Evolutionary conservation across 2,113 vertebrate genomes (phyloP).

Genomic region (Chaenocephalus aceratus): DNA sequence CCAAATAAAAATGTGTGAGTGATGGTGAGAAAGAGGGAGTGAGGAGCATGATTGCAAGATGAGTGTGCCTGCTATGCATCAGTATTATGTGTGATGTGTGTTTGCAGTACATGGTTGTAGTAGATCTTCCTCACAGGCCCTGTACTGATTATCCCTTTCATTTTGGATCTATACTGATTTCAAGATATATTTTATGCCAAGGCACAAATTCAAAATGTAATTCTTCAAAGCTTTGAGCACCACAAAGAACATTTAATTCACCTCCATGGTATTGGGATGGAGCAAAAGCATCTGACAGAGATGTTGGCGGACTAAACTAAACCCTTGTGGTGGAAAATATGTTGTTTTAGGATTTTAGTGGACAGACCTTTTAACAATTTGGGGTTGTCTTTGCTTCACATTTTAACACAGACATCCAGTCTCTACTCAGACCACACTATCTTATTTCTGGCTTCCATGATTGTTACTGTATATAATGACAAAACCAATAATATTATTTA

Average conservation of each 20-base stretch:
- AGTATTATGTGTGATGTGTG: slow-evolving; percentile 1
- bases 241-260: neutral
- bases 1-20: slow-evolving; percentile 33
- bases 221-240: slow-evolving; percentile 9
- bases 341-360: slow-evolving; percentile 5
- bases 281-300: neutral
- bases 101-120: slow-evolving; percentile 4
- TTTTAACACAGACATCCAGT: slow-evolving; percentile 46
- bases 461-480: slow-evolving; percentile 26
- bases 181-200: neutral
- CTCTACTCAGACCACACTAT: slow-evolving; percentile 44
- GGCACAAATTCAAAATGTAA: neutral
- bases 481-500: slow-evolving; percentile 28
- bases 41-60: slow-evolving; percentile 38
- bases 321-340: slow-evolving; percentile 22
- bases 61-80: slow-evolving; percentile 17
- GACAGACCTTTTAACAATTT: slow-evolving; percentile 24
- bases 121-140: slow-evolving; percentile 14
- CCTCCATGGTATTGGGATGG: neutral
- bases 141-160: neutral
- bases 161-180: slow-evolving; percentile 1
- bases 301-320: neutral
- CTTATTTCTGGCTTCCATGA: slow-evolving; percentile 12
- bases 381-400: slow-evolving; percentile 21
- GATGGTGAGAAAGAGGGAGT: slow-evolving; percentile 34